Percentiles rank a stretch among this genome's conserved stretches.
Conservation (phyloP, 23 tunicate genomes). For the Styela clava region DNA sequence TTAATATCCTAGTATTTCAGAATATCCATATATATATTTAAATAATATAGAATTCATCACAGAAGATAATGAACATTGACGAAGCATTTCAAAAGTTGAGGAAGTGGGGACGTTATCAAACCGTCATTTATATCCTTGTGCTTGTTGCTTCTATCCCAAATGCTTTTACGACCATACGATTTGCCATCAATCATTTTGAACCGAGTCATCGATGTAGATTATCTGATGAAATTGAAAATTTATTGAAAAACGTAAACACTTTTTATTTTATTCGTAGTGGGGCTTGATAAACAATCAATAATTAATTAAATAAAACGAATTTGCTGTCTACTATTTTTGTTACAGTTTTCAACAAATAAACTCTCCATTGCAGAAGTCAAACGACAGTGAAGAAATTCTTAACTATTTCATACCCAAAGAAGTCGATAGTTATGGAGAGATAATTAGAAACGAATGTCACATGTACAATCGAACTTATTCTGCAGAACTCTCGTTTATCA, state of each 20-base stretch:
- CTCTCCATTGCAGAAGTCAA: neutral
- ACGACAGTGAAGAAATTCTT: neutral
- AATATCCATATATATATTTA: no score
- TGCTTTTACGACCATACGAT: neutral
- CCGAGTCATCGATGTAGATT: neutral
- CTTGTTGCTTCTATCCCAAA: neutral
- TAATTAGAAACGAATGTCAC: neutral
- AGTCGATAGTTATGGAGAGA: neutral
- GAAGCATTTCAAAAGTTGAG: neutral
- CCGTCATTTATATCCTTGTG: neutral
- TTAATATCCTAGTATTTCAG: no score
- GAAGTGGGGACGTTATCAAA: neutral
- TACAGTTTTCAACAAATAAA: no score
- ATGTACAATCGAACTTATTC: neutral
- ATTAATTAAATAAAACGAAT: no score
- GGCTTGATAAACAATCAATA: no score
- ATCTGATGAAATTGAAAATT: neutral
- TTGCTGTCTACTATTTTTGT: no score
- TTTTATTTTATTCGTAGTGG: no score
- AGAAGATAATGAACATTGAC: neutral
- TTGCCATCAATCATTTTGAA: neutral
- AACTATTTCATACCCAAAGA: neutral
- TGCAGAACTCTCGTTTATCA: neutral
- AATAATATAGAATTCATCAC: no score
- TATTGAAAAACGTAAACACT: neutral